Conservation (phyloP, 2,113 vertebrate genomes). For the Phoxinus phoxinus region DNA sequence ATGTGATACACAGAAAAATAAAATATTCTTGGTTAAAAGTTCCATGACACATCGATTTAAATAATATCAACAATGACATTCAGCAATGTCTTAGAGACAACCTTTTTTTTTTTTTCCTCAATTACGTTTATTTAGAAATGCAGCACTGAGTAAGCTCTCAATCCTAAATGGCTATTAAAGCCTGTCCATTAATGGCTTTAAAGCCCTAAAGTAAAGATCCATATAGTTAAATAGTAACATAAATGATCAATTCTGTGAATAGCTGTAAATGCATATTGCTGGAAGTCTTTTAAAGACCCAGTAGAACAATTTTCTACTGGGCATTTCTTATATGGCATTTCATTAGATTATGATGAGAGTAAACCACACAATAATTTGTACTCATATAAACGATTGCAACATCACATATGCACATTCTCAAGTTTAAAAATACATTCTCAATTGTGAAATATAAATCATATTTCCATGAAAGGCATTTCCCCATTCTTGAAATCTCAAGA, state of each 20-base stretch:
- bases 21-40: not conserved
- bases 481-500: not conserved
- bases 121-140: not conserved
- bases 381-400: not conserved
- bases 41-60: not conserved
- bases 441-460: not conserved
- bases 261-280: not conserved
- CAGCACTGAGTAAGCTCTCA: not conserved
- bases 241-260: not conserved
- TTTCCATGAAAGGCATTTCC: not conserved
- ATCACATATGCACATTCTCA: slow-evolving; percentile 1
- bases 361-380: not conserved
- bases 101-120: not conserved
- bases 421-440: not conserved
- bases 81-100: not conserved
- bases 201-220: slow-evolving; percentile 16
- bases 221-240: slow-evolving; percentile 33
- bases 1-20: not conserved
- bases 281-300: not conserved
- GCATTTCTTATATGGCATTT: not conserved
- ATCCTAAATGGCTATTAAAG: not conserved
- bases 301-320: not conserved
- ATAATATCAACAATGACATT: not conserved
- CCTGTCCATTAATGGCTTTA: slow-evolving; percentile 8
- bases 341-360: not conserved